Evolutionary conservation across 2,113 vertebrate species (phyloP).

Genomic region (Myrmophylax atrothorax): DNA sequence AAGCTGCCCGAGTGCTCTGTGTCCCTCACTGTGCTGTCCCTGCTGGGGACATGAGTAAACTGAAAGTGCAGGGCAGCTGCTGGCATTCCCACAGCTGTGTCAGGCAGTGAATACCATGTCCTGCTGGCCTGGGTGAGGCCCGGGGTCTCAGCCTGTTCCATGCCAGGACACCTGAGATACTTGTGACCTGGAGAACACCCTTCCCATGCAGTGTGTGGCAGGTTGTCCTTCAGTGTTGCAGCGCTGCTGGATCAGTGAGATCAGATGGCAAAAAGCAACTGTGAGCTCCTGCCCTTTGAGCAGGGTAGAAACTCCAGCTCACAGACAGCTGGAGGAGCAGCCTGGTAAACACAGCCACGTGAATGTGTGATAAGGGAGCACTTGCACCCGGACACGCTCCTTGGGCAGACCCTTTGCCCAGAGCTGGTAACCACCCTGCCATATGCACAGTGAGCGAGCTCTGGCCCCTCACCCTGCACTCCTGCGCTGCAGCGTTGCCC

Average conservation of each 20-base stretch:
- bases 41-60: not conserved
- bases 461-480: not conserved
- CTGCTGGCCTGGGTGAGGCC: not conserved
- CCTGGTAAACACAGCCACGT: not conserved
- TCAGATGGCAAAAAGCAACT: not conserved
- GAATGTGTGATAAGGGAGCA: not conserved
- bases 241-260: fast-evolving
- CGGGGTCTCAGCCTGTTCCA: fast-evolving
- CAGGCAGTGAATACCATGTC: fast-evolving
- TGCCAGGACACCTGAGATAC: not conserved
- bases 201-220: fast-evolving
- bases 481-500: not conserved
- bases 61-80: not conserved
- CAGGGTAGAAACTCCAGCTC: not conserved
- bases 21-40: not conserved
- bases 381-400: fast-evolving
- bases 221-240: not conserved
- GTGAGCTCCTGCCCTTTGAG: conserved; percentile 3
- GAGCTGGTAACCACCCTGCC: not conserved
- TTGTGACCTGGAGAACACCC: fast-evolving
- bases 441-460: fast-evolving
- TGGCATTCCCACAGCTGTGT: not conserved
- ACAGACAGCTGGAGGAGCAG: not conserved
- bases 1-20: fast-evolving
- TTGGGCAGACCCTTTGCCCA: not conserved